A percentile compares a stretch with the other conserved stretches of the same genome.
Evolutionary conservation across 2,888 invertebrate genomes (phyloP).

Genomic region (Emmelina monodactyla): DNA sequence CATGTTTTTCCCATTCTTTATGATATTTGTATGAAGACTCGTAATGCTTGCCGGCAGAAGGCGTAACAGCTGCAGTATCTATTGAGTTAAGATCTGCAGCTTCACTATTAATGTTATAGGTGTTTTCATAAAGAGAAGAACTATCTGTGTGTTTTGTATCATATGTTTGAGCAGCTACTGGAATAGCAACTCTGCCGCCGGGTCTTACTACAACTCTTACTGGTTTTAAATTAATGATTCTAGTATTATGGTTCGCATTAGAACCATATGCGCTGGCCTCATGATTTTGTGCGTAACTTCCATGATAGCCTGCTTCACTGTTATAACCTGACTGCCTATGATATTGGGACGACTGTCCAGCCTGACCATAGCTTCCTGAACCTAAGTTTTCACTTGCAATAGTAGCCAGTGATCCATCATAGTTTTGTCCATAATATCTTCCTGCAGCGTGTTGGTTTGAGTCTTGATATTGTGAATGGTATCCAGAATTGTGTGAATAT

Average conservation of each 20-base stretch:
- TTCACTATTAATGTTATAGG: conserved; percentile 30
- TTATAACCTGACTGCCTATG: conserved; percentile 28
- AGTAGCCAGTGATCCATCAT: conserved; percentile 22
- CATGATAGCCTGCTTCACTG: conserved; percentile 15
- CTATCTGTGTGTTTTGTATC: conserved; percentile 21
- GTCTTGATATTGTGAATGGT: conserved; percentile 11
- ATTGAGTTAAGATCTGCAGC: conserved; percentile 27
- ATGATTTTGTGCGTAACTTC: conserved; percentile 3
- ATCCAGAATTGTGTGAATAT: conserved; percentile 3
- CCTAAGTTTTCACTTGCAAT: conserved; percentile 23
- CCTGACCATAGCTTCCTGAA: conserved; percentile 20
- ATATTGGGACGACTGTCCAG: too few relatives aligned
- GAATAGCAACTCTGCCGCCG: conserved; percentile 35
- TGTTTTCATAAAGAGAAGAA: conserved; percentile 25
- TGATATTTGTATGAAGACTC: conserved; percentile 48
- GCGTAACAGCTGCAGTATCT: conserved; percentile 10
- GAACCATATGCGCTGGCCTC: background rate
- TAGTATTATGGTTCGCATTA: conserved; percentile 16
- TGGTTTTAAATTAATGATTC: conserved; percentile 29
- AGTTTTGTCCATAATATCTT: conserved; percentile 22
- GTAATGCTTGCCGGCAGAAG: conserved; percentile 28
- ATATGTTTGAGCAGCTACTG: conserved; percentile 33
- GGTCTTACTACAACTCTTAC: conserved; percentile 39
- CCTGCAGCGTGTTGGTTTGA: conserved; percentile 26
- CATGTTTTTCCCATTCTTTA: conserved; percentile 56